Evolutionary conservation across 2,797 vertebrate species (phyloP), one percentile per base, ranked within the genome.

Genomic region (Hylomyscus alleni): DNA sequence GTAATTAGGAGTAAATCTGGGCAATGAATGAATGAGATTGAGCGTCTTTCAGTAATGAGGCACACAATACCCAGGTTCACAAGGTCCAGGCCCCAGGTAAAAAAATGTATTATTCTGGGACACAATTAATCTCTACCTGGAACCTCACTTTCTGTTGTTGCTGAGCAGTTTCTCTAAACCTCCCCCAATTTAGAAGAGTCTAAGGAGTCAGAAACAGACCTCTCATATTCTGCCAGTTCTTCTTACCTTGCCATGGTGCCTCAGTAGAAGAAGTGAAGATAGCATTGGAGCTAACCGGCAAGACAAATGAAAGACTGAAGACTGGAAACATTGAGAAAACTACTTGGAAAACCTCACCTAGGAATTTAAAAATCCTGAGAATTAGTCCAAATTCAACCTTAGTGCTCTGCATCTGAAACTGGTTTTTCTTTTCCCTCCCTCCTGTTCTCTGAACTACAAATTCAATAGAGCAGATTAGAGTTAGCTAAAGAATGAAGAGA

Each of bases 401-500:
- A 62, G 6, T 37, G 2, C 34, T 95, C 8, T 80, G 2, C 1
- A 11, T 26, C 50, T 81, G 67, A 19, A 85, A 0, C 17, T 88
- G n/a, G 1, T 82, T 82, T 75, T 65, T 15, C 0, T 82, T 24
- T 44, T 44, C 44, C 8, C 9, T 17, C 1, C 78, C 37, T 67
- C 20, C 3, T 29, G 14, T 78, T 75, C 12, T 72, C 47, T 65
- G 26, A 92, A 11, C 24, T 84, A 34, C 12, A 1, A n/a, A 1
- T 81, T 50, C n/a, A 65, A 44, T 3, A 37, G 22, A 8, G 19
- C 3, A 31, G 17, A 69, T 81, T 94, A 81, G 62, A 83, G 58
- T 73, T 85, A 90, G 13, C 11, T 62, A 85, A 73, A 52, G 34
- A 44, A 92, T 85, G 17, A 91, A 90, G 24, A 93, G 10, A 89